phyloP scores from a whole-genome alignment of 2,888 invertebrate species.

The Plagodis pulveraria region DNA sequence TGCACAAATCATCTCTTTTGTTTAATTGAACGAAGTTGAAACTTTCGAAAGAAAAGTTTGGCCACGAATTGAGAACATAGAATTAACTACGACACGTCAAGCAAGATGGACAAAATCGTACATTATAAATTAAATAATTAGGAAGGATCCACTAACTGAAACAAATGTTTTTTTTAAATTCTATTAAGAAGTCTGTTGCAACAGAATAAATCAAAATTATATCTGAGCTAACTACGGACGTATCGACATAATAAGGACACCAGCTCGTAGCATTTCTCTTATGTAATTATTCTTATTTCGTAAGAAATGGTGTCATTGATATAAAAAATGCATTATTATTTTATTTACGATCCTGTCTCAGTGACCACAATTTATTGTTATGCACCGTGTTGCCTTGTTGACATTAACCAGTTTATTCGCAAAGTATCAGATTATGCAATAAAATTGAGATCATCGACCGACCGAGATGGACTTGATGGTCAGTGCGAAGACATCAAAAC shows the following conservation, averaged over 20 bases:
- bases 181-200: not conserved
- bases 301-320: conserved; percentile 51
- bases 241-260: conserved; percentile 20
- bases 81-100: too few relatives aligned
- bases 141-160: too few relatives aligned
- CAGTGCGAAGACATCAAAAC: conserved; percentile 24
- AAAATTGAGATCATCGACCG: conserved; percentile 61
- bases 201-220: not conserved
- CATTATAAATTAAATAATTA: too few relatives aligned
- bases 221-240: conserved; percentile 10
- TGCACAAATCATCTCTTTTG: too few relatives aligned
- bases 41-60: too few relatives aligned
- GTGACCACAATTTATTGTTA: conserved; percentile 41
- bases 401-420: conserved; percentile 54
- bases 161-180: too few relatives aligned
- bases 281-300: conserved; percentile 39
- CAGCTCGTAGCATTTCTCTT: conserved; percentile 25
- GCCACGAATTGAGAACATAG: too few relatives aligned
- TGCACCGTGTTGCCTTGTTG: conserved; percentile 38
- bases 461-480: conserved; percentile 46
- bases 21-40: too few relatives aligned
- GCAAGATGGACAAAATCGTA: too few relatives aligned
- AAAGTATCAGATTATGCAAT: conserved; percentile 42
- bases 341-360: conserved; percentile 40
- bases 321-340: conserved; percentile 43